Evolutionary conservation across 2,113 vertebrate species (phyloP).

Genomic region (Galbula dea): DNA sequence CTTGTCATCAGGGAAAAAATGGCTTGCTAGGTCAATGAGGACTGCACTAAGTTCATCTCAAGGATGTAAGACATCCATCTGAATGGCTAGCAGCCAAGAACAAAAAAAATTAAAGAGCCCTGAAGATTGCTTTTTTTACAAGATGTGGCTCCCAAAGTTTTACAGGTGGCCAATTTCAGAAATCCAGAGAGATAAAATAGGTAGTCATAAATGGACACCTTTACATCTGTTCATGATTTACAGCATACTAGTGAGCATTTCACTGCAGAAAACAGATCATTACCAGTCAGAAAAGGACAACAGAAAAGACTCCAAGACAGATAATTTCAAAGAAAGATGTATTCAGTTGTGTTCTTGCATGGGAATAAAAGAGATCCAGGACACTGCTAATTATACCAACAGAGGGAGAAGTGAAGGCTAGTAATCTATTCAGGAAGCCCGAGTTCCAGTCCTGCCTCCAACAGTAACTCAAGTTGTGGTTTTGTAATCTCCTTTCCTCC

Average conservation of each 20-base stretch:
- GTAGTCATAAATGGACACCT: neutral
- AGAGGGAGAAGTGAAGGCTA: neutral
- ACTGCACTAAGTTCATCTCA: constrained; percentile 67
- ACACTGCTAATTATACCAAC: neutral
- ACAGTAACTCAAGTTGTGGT: constrained; percentile 29
- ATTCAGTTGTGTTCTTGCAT: neutral
- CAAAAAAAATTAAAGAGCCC: constrained; percentile 15
- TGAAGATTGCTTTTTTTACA: neutral
- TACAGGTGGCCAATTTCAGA: neutral
- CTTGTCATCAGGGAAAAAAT: constrained; percentile 69
- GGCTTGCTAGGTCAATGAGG: constrained; percentile 73
- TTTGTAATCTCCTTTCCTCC: constrained; percentile 25
- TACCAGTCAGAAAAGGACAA: neutral
- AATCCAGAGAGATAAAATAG: neutral
- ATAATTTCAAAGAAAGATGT: neutral
- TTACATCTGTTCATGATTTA: neutral
- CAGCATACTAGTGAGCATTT: neutral
- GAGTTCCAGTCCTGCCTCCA: neutral
- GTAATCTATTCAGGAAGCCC: constrained; percentile 29
- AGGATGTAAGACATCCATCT: constrained; percentile 61
- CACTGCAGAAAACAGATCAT: neutral
- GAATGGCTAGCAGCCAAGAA: constrained; percentile 48
- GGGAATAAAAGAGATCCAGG: neutral
- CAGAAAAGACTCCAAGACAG: neutral
- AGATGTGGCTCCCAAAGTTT: neutral